These are phyloP conservation scores for Matsumurasca onukii DNA, from an alignment of 1,140 invertebrate genomes.

Conservation along the genomic window DNA sequence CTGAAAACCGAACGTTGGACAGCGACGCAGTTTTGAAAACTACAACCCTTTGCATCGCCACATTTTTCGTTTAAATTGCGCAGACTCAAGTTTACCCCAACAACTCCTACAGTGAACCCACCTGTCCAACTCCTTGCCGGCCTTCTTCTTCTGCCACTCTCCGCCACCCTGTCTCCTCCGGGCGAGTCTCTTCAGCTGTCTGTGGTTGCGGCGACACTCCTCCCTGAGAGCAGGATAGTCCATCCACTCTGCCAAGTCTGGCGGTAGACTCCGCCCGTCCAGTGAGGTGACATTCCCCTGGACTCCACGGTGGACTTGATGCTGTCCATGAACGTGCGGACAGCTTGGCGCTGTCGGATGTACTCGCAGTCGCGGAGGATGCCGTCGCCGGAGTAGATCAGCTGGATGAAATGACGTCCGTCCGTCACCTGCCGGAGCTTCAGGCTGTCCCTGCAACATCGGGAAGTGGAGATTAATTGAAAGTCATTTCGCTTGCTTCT, in stretches of 20 bases:
- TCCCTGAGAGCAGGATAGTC: constrained; percentile 35
- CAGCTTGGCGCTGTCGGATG: constrained; percentile 53
- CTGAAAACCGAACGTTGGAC: too few species aligned
- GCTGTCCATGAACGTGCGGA: constrained; percentile 56
- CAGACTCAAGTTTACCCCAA: too few species aligned
- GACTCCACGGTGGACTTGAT: constrained; percentile 54
- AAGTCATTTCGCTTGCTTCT: too few species aligned
- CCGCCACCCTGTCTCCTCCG: constrained; percentile 16
- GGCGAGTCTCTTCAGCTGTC: constrained; percentile 32
- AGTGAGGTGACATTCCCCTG: constrained; percentile 51
- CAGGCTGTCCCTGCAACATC: constrained; percentile 53
- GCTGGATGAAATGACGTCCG: constrained; percentile 63
- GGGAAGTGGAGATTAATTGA: too few species aligned
- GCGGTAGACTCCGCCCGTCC: constrained; percentile 47
- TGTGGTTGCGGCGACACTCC: constrained; percentile 35
- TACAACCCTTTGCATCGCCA: too few species aligned
- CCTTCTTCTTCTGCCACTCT: constrained; percentile 14
- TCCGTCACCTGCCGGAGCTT: constrained; percentile 65
- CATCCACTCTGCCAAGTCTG: constrained; percentile 51
- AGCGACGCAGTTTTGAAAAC: too few species aligned
- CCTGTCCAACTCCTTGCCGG: constrained; percentile 24
- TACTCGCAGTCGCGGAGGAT: constrained; percentile 66
- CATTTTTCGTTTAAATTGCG: too few species aligned
- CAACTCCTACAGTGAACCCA: background rate
- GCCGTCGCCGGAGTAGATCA: constrained; percentile 61